Percentiles rank a stretch among this genome's conserved stretches.
phyloP scores from a whole-genome alignment of 2,888 invertebrate genomes.

The Actias luna region DNA sequence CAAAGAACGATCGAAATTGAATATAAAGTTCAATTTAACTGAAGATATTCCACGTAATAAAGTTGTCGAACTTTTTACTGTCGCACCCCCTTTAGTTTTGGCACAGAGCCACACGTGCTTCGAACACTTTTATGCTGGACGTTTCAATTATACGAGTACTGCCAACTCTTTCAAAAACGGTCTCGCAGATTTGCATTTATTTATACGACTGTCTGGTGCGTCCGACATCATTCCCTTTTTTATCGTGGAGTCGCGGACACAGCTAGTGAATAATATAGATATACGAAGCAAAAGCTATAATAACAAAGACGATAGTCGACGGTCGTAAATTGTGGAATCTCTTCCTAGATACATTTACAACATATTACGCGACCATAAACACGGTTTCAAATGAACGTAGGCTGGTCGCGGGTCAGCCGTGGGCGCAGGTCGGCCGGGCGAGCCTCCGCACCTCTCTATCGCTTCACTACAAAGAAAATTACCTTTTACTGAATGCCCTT shows the following conservation, averaged over 20 bases:
- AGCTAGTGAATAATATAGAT: background rate
- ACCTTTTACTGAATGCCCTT: conserved; percentile 1
- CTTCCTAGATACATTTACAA: conserved; percentile 61
- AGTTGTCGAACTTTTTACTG: conserved; percentile 25
- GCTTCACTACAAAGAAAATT: conserved; percentile 7
- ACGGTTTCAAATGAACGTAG: conserved; percentile 44
- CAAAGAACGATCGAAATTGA: conserved; percentile 38
- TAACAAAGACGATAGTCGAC: conserved; percentile 41
- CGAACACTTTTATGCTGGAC: conserved; percentile 43
- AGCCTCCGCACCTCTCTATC: conserved; percentile 23
- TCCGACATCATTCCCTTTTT: too few species aligned
- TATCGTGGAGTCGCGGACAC: too few species aligned
- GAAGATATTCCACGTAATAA: conserved; percentile 35
- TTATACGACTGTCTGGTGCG: too few species aligned
- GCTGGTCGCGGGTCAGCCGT: conserved; percentile 47
- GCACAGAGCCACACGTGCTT: conserved; percentile 54
- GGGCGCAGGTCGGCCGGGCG: conserved; percentile 42
- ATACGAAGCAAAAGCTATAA: background rate
- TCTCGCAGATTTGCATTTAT: conserved; percentile 46
- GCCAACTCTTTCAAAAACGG: conserved; percentile 30
- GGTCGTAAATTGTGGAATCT: conserved; percentile 60
- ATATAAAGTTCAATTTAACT: conserved; percentile 41
- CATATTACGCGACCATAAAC: conserved; percentile 56
- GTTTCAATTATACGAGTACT: conserved; percentile 56
- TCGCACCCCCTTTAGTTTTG: conserved; percentile 37